Base-by-base conservation (phyloP, 2,888 invertebrate species). In the Phyllotreta cruciferae region DNA sequence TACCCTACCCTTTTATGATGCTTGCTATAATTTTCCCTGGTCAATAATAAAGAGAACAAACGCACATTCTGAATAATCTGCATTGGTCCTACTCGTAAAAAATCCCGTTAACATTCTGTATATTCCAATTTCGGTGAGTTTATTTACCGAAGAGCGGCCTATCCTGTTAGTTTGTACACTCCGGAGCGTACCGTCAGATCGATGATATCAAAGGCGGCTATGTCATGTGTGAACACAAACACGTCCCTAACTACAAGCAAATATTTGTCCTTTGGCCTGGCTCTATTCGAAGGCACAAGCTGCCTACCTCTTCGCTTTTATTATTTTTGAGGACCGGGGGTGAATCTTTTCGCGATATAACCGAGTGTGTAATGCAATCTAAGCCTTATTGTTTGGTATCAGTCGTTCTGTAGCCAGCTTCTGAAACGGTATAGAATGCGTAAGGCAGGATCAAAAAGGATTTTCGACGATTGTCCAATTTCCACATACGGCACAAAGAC, bases 211-310 rank as follows among this genome's bases (percentile, higher is more conserved):
- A 70, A 69, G 71, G 68, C 68, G 66, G 67, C 62, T 63, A 64
- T 65, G 64, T 70, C 70, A 67, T 71, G 71, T 71, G 71, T 68
- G 68, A 71, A 68, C 62, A 65, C 69, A 72, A 70, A 71, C 72
- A 70, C 67, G 57, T 58, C 66, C 64, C 68, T 70, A 72, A 72
- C 72, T 71, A 70, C 67, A 64, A 63, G 65, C 70, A 72, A 71
- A 72, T 72, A 72, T 72, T 72, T 72, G 71, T 71, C 68, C 67
- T 64, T 50, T 65, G 66, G 52, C 53, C 42, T 60, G 42, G 56
- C 45, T 56, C 52, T 53, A 45, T 62, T 57, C 44, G 45, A 37
- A 10, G 36, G 44, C 62, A 53, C 60, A 44, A 44, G 24, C 24
- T 24, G 24, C 24, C 56, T 24, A 45, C 44, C 62, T 56, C 55